Evolutionary conservation across 2,888 invertebrate species (phyloP), one percentile per base, ranked within the genome.

Genomic region (Smittia aterrima): DNA sequence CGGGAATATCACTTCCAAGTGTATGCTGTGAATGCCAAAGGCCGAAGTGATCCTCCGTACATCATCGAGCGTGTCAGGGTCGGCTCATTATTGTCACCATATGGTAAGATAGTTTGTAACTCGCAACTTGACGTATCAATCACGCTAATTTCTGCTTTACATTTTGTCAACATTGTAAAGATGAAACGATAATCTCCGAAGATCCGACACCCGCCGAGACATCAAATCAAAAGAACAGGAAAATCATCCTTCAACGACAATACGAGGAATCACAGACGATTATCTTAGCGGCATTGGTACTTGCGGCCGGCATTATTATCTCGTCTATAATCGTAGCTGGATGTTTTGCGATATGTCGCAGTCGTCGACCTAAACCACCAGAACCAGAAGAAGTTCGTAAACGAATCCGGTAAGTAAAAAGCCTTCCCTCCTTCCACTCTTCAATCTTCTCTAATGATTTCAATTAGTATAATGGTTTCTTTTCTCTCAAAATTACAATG

Each of bases 1-100:
- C 87, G 88, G 77, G 87, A 88, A 79, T 95, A 94, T 83, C 90
- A 91, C 79, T 86, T 93, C 77, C 85, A 89, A 76, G 90, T 94
- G 32, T 94, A 91, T 81, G 91, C 93, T 20, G 90, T 92, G 77
- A 95, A 94, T 78, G 90, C 91, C 6, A 88, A 90, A 79, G 94
- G 94, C 75, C 86, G 89, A 77, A 93, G 92, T 76, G 85, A 86
- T 74, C 89, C 89, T 71, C 90, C 92, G 1, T 90, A 91, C 75
- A 87, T 91, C 75, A 85, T 93, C 80, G 88, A 83, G 77, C 80
- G 81, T 75, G 81, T 83, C 75, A 80, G 82, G 77, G 81, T 83
- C 75, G 82, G 82, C 75, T 81, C 83, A 75, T 83, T 82, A 79
- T 78, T 83, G 79, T 82, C 83, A 78, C 83, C 83, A 78, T 83